These are phyloP conservation scores for Diabrotica balteata DNA, from an alignment of 2,888 invertebrate species.

Conservation along the genomic window DNA sequence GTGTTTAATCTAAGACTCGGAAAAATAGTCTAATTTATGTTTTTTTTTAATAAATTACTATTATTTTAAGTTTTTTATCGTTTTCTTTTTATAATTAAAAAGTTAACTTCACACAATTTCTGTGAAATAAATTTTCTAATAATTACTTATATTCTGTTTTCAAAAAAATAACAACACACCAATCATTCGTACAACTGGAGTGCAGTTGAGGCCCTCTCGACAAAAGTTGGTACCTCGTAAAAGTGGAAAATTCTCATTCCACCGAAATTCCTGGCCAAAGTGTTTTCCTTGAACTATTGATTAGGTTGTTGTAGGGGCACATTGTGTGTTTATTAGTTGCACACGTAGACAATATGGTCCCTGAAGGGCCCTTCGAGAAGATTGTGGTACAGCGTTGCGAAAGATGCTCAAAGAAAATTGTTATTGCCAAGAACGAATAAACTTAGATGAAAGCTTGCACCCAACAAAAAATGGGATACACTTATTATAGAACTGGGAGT, in stretches of 20 bases:
- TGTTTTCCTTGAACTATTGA: conserved; percentile 37
- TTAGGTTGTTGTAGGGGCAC: conserved; percentile 39
- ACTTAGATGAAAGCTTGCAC: conserved; percentile 30
- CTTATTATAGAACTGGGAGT: conserved; percentile 26
- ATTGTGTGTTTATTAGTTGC: conserved; percentile 50
- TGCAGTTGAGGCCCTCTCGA: conserved; percentile 1
- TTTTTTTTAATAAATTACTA: no score
- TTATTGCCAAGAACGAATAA: conserved; percentile 42
- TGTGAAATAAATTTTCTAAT: no score
- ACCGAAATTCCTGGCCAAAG: conserved; percentile 30
- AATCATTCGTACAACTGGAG: background rate
- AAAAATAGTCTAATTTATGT: no score
- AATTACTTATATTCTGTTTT: no score
- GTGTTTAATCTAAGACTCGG: no score
- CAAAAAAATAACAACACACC: no score
- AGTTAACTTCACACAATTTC: no score
- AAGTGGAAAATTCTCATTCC: conserved; percentile 25
- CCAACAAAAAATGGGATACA: conserved; percentile 21
- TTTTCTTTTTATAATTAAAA: no score
- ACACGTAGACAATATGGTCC: conserved; percentile 52
- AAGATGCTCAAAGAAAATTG: conserved; percentile 47
- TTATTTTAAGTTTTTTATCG: no score
- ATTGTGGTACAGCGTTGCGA: conserved; percentile 48
- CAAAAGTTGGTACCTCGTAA: conserved; percentile 22
- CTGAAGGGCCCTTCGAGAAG: conserved; percentile 53